Conservation (phyloP, 2,113 vertebrate genomes). For the Bos javanicus region DNA sequence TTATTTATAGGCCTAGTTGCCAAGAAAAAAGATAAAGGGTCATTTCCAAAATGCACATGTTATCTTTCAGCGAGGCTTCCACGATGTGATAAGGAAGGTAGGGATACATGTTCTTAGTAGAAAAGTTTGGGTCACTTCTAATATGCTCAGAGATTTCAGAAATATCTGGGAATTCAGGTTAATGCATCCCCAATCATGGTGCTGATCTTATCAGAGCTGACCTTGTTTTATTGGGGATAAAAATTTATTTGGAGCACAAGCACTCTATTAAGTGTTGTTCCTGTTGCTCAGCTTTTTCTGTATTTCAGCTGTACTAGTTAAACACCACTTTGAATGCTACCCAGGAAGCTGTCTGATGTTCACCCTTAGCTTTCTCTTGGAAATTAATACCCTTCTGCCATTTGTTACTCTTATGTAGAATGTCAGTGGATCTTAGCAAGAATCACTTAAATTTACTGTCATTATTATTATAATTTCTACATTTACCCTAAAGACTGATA, state of each 20-base stretch:
- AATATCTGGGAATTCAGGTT: background rate
- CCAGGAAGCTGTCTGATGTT: background rate
- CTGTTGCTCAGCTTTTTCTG: background rate
- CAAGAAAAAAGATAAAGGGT: background rate
- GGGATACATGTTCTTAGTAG: background rate
- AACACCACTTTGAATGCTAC: background rate
- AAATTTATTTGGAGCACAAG: background rate
- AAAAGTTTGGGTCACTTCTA: background rate
- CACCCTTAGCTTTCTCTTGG: background rate
- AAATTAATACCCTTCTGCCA: background rate
- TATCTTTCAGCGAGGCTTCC: background rate
- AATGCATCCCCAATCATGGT: background rate
- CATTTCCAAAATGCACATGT: background rate
- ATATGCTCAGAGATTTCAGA: background rate
- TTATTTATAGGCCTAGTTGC: background rate
- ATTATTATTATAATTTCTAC: background rate
- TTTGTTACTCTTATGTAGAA: background rate
- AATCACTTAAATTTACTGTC: background rate
- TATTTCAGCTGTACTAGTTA: background rate
- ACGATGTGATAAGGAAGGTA: background rate
- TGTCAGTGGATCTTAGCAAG: background rate
- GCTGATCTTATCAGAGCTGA: background rate
- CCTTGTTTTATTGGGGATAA: background rate
- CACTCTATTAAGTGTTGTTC: background rate
- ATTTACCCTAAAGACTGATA: background rate